Evolutionary conservation across 2,113 vertebrate genomes (phyloP).

Genomic region (Mus spicilegus): DNA sequence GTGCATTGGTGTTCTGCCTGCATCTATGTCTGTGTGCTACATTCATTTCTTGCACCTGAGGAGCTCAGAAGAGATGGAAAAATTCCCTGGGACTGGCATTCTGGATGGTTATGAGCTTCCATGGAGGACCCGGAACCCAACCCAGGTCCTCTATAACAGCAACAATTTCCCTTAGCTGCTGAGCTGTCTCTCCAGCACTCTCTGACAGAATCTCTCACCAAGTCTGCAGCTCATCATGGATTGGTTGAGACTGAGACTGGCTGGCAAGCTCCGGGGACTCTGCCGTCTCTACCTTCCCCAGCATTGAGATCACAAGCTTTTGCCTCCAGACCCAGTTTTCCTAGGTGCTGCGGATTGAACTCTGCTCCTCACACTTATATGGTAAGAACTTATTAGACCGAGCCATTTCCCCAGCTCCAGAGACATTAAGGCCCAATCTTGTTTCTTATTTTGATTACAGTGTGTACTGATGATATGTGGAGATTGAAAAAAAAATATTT

Average conservation of each 20-base stretch:
- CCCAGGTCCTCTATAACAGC: background rate
- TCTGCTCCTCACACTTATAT: background rate
- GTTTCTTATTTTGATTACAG: slow-evolving; percentile 15
- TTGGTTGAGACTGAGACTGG: background rate
- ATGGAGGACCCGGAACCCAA: background rate
- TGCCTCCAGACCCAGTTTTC: background rate
- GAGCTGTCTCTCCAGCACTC: background rate
- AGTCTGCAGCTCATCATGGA: background rate
- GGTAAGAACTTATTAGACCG: background rate
- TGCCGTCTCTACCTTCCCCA: background rate
- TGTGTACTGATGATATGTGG: background rate
- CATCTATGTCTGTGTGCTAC: no score
- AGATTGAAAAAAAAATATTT: background rate
- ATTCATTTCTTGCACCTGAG: background rate
- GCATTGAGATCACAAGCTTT: background rate
- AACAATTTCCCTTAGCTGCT: background rate
- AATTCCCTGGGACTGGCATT: background rate
- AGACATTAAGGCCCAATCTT: background rate
- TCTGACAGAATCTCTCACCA: background rate
- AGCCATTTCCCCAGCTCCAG: background rate
- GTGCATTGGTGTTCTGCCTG: background rate
- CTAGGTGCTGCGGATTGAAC: background rate
- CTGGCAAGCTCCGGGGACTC: background rate
- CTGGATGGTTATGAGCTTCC: background rate
- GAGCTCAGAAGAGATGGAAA: background rate